Conservation (phyloP, 37 sponge, comb jelly and placozoan genomes). For the Bolinopsis microptera region DNA sequence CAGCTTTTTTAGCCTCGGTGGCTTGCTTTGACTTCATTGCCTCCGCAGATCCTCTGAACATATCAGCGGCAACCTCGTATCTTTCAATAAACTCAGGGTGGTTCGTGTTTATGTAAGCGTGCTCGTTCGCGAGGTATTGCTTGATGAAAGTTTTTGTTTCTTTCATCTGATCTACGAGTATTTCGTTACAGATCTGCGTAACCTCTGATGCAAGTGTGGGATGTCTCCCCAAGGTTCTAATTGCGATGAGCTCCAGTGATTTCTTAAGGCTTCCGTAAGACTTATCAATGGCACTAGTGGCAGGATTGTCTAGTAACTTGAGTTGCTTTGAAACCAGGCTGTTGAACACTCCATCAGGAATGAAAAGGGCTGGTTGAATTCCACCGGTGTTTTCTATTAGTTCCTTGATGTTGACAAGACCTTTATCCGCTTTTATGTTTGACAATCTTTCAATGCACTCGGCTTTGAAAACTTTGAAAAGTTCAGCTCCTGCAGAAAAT, state of each 20-base stretch:
- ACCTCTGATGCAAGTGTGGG: conserved; percentile 77
- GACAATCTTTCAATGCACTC: background rate
- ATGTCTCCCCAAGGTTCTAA: conserved; percentile 68
- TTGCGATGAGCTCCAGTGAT: conserved; percentile 69
- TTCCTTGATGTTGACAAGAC: conserved; percentile 74
- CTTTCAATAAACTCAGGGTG: conserved; percentile 92
- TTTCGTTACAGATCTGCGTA: conserved; percentile 72
- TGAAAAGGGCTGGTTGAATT: conserved; percentile 88
- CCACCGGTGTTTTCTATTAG: conserved; percentile 88
- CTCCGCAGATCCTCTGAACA: background rate
- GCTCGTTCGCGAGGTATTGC: conserved; percentile 85
- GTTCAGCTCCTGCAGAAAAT: conserved; percentile 84
- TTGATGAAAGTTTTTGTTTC: conserved; percentile 85
- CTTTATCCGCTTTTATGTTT: conserved; percentile 76
- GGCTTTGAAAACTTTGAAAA: conserved; percentile 86
- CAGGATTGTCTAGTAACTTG: conserved; percentile 78
- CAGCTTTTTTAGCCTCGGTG: background rate
- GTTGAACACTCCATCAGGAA: conserved; percentile 96
- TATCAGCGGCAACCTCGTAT: conserved; percentile 3
- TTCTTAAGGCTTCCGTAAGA: conserved; percentile 89
- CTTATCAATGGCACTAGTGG: conserved; percentile 87
- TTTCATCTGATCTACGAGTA: conserved; percentile 69
- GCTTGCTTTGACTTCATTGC: background rate
- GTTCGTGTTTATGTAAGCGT: conserved; percentile 95
- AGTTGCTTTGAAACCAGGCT: conserved; percentile 91